phyloP scores from a whole-genome alignment of 2,888 invertebrate genomes.

The Lithodes maja region DNA sequence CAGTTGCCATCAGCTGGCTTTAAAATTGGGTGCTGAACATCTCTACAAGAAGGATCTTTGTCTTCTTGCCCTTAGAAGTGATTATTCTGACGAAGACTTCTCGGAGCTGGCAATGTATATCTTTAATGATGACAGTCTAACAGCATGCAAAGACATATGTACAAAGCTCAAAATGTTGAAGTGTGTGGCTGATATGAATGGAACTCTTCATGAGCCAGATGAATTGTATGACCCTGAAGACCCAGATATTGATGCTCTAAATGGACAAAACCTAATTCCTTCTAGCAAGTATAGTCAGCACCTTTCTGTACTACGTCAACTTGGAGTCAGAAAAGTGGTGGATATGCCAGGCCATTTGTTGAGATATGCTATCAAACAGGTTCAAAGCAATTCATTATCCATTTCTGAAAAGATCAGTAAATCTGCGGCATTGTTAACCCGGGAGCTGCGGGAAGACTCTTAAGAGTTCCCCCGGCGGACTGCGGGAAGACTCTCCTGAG shows the following conservation, averaged over 20 bases:
- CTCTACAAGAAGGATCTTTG: slow-evolving; percentile 23
- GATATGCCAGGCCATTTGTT: background rate
- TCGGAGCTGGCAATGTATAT: slow-evolving; percentile 23
- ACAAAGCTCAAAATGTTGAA: background rate
- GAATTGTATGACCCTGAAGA: slow-evolving; percentile 42
- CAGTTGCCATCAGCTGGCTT: background rate
- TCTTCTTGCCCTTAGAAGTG: slow-evolving; percentile 8
- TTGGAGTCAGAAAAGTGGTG: slow-evolving; percentile 33
- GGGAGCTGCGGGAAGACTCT: too few relatives aligned
- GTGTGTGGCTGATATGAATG: slow-evolving; percentile 23
- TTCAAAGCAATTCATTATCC: background rate
- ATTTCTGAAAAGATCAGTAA: background rate
- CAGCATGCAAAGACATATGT: background rate
- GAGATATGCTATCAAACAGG: background rate
- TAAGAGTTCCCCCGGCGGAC: too few relatives aligned
- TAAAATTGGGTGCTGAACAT: slow-evolving; percentile 4
- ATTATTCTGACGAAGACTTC: background rate
- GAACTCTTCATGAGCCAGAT: background rate
- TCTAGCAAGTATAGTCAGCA: background rate
- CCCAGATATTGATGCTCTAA: slow-evolving; percentile 23
- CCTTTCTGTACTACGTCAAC: slow-evolving; percentile 3
- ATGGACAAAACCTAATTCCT: slow-evolving; percentile 21
- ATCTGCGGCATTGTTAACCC: background rate
- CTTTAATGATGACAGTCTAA: background rate
- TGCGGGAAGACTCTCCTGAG: too few relatives aligned